Evolutionary conservation across 2,888 invertebrate species (phyloP).

Genomic region (Sminthurinus aureus): DNA sequence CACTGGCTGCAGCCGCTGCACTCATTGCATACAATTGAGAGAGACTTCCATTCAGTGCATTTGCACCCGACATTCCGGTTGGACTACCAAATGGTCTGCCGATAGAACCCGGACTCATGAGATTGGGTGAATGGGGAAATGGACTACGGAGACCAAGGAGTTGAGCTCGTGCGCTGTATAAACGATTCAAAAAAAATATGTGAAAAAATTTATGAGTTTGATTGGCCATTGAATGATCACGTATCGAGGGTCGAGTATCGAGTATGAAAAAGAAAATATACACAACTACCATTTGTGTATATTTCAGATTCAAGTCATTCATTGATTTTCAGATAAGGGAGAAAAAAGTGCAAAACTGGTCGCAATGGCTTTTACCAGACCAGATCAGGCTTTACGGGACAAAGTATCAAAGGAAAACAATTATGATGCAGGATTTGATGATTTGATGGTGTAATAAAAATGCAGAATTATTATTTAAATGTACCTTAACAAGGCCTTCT

Average conservation of each 20-base stretch:
- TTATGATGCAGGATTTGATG: too few species aligned
- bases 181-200: not conserved
- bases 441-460: too few species aligned
- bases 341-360: too few species aligned
- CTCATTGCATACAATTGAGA: conserved; percentile 59
- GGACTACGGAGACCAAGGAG: conserved; percentile 65
- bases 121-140: conserved; percentile 53
- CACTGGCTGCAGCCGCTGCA: conserved; percentile 54
- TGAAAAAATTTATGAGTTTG: not conserved
- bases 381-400: too few species aligned
- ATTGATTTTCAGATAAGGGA: not conserved
- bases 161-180: conserved; percentile 74
- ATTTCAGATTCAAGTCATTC: not conserved
- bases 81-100: conserved; percentile 54
- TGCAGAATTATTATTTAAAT: not conserved
- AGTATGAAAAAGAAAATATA: too few species aligned
- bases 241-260: too few species aligned
- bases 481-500: conserved; percentile 72
- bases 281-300: too few species aligned
- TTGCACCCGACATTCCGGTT: conserved; percentile 63
- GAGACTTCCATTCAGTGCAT: conserved; percentile 60
- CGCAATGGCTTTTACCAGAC: too few species aligned
- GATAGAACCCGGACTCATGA: conserved; percentile 52
- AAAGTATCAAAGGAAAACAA: too few species aligned
- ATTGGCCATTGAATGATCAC: too few species aligned